Percentiles rank a stretch among this genome's conserved stretches.
Conservation (phyloP, 1,140 invertebrate species). For the Bombus pyrosoma region DNA sequence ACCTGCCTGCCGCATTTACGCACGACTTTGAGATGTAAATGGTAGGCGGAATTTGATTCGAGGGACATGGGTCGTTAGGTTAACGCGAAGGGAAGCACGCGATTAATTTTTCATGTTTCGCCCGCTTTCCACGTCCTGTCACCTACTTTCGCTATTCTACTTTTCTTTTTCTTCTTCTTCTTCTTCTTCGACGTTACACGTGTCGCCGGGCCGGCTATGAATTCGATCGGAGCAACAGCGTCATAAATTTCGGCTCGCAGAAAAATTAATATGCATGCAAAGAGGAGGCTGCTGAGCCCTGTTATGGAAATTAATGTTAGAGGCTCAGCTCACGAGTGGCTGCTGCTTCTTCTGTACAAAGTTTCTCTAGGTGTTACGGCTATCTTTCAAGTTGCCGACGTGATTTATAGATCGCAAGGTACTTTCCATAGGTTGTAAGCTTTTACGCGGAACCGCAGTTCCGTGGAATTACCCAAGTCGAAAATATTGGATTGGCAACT, state of each 20-base stretch:
- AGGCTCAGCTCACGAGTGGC: neutral
- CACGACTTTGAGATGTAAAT: conserved; percentile 41
- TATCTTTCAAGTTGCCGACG: neutral
- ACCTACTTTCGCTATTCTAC: neutral
- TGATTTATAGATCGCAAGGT: neutral
- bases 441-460: neutral
- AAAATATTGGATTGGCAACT: too few species aligned
- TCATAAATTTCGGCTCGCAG: conserved; percentile 28
- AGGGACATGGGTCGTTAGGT: conserved; percentile 9
- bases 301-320: conserved; percentile 31
- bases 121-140: neutral
- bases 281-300: neutral
- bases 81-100: conserved; percentile 20
- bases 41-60: neutral
- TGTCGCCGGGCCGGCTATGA: neutral
- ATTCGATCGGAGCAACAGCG: neutral
- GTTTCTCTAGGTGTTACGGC: neutral
- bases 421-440: neutral
- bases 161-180: too few species aligned
- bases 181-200: neutral
- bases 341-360: neutral
- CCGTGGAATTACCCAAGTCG: neutral
- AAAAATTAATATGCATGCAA: conserved; percentile 31
- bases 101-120: conserved; percentile 28
- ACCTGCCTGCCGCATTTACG: neutral